Evolutionary conservation across 2,797 vertebrate species (phyloP).

Genomic region (Sebastes kiyomatsui): DNA sequence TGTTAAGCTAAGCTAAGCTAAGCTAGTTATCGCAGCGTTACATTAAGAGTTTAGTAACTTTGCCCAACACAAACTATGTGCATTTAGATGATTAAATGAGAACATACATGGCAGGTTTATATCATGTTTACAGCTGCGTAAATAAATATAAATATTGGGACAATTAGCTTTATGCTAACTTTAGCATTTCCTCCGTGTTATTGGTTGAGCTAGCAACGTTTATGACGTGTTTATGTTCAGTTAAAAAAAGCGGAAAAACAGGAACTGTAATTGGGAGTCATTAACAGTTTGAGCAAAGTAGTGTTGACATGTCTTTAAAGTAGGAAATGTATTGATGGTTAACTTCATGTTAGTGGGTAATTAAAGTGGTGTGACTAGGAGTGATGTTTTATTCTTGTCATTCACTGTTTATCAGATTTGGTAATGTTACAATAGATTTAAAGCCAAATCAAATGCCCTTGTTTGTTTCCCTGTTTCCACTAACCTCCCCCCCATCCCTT

Average conservation of each 20-base stretch:
- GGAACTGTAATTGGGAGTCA: background rate
- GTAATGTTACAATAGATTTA: background rate
- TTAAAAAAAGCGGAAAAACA: background rate
- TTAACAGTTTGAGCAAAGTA: background rate
- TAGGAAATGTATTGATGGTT: background rate
- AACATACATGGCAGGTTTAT: rapidly evolving
- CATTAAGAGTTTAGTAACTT: background rate
- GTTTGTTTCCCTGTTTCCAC: background rate
- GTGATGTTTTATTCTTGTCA: background rate
- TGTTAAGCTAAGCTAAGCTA: background rate
- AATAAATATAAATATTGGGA: background rate
- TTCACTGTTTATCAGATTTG: background rate
- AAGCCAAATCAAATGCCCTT: background rate
- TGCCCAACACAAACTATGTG: background rate
- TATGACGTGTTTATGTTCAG: background rate
- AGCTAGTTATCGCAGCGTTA: background rate
- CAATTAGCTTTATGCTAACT: background rate
- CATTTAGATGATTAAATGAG: background rate
- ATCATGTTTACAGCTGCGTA: background rate
- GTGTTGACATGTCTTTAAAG: background rate
- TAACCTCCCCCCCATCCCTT: background rate
- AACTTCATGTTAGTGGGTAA: background rate
- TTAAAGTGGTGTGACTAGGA: background rate
- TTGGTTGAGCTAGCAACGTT: background rate
- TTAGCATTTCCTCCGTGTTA: background rate